Percentiles rank a stretch among this genome's conserved stretches.
Evolutionary conservation across 2,797 vertebrate genomes (phyloP).

Genomic region (Leptoclinus maculatus): DNA sequence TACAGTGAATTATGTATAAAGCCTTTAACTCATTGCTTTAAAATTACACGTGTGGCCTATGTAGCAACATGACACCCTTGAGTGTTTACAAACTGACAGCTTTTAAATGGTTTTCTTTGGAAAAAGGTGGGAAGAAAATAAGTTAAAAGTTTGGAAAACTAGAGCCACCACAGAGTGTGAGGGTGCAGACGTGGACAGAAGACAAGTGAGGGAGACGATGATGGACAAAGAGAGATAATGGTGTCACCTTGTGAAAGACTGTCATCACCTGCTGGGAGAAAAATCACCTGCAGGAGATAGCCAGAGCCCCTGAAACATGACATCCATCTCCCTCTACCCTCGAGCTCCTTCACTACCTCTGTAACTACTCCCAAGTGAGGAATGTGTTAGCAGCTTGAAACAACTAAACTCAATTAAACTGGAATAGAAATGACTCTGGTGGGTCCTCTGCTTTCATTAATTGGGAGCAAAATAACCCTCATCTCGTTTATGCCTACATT

Average conservation of each 20-base stretch:
- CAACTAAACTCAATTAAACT: slow-evolving; percentile 71
- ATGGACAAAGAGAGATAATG: slow-evolving; percentile 62
- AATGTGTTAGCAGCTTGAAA: slow-evolving; percentile 60
- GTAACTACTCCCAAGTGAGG: slow-evolving; percentile 55
- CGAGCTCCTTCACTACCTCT: slow-evolving; percentile 45
- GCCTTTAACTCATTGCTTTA: slow-evolving; percentile 47
- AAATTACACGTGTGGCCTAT: slow-evolving; percentile 40
- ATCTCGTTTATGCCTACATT: slow-evolving; percentile 38
- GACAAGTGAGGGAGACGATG: slow-evolving; percentile 47
- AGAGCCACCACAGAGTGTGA: slow-evolving; percentile 19
- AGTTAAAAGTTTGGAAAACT: slow-evolving; percentile 27
- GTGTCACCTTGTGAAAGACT: slow-evolving; percentile 77
- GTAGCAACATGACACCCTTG: slow-evolving; percentile 44
- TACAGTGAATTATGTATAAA: slow-evolving; percentile 61
- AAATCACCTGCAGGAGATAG: slow-evolving; percentile 74
- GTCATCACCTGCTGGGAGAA: slow-evolving; percentile 77
- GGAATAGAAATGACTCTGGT: slow-evolving; percentile 61
- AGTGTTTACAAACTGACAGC: slow-evolving; percentile 27
- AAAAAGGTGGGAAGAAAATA: slow-evolving; percentile 12
- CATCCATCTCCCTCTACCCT: slow-evolving; percentile 32
- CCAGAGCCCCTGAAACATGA: slow-evolving; percentile 65
- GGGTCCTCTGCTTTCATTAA: slow-evolving; percentile 60
- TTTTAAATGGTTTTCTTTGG: not conserved
- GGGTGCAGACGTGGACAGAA: slow-evolving; percentile 28
- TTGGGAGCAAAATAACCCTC: slow-evolving; percentile 52